These are phyloP conservation scores for Sebastes diploproa DNA, from an alignment of 2,797 vertebrate species.

Conservation along the genomic window DNA sequence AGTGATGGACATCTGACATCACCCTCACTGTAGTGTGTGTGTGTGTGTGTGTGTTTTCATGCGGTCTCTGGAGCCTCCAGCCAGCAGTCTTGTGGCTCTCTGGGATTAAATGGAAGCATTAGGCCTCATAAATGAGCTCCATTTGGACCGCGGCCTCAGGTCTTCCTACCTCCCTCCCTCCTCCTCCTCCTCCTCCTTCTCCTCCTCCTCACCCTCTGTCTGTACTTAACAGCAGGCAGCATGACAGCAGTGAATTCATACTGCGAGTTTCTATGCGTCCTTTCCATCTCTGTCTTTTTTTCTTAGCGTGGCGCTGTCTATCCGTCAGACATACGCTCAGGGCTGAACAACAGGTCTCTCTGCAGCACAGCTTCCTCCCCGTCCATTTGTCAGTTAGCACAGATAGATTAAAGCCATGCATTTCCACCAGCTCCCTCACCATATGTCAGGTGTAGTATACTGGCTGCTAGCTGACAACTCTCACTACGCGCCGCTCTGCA, in stretches of 20 bases:
- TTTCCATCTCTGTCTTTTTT: neutral
- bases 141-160: slow-evolving; percentile 61
- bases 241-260: slow-evolving; percentile 12
- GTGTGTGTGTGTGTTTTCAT: neutral
- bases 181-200: neutral
- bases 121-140: slow-evolving; percentile 63
- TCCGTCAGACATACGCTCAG: slow-evolving; percentile 52
- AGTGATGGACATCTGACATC: slow-evolving; percentile 37
- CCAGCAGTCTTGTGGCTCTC: slow-evolving; percentile 24
- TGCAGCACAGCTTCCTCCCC: slow-evolving; percentile 22
- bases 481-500: slow-evolving; percentile 5
- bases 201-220: neutral
- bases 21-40: neutral
- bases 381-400: slow-evolving; percentile 58
- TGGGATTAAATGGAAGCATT: slow-evolving; percentile 71
- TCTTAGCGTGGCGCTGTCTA: neutral
- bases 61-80: slow-evolving; percentile 23
- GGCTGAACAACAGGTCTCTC: slow-evolving; percentile 54
- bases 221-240: slow-evolving; percentile 41
- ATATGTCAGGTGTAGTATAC: slow-evolving; percentile 58
- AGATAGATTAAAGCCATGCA: slow-evolving; percentile 62
- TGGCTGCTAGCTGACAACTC: slow-evolving; percentile 32
- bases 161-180: neutral
- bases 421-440: slow-evolving; percentile 57
- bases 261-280: neutral